These are phyloP conservation scores for Anastatus disparis DNA, from an alignment of 1,140 invertebrate species.

Conservation along the genomic window DNA sequence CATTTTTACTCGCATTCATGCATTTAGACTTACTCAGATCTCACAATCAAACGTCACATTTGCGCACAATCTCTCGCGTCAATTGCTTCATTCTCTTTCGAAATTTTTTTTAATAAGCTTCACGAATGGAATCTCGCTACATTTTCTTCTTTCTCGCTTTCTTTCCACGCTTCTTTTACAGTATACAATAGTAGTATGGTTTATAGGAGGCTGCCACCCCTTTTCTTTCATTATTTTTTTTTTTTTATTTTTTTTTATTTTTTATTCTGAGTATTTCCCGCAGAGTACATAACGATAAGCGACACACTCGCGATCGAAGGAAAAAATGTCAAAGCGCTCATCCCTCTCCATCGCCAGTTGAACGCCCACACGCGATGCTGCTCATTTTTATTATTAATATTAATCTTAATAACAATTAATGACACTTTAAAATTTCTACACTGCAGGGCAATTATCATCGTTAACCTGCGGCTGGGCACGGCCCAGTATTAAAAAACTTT, in stretches of 20 bases:
- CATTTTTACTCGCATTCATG: background rate
- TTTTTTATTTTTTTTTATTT: constrained; percentile 30
- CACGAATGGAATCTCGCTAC: constrained; percentile 42
- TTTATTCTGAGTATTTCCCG: constrained; percentile 58
- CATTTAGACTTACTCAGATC: constrained; percentile 27
- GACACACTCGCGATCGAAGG: constrained; percentile 40
- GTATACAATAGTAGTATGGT: constrained; percentile 56
- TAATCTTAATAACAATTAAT: constrained; percentile 64
- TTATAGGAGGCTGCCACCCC: constrained; percentile 53
- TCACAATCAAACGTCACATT: constrained; percentile 19
- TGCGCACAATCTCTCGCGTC: constrained; percentile 32
- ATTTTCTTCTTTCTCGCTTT: constrained; percentile 41
- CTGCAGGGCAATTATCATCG: constrained; percentile 53
- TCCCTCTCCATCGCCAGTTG: constrained; percentile 38
- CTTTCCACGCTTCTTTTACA: constrained; percentile 46
- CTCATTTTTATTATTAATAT: constrained; percentile 52
- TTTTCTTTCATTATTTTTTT: constrained; percentile 20
- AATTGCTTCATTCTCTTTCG: constrained; percentile 33
- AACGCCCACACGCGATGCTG: constrained; percentile 24
- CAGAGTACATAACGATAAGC: constrained; percentile 50
- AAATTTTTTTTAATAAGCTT: constrained; percentile 41
- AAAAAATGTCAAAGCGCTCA: constrained; percentile 38
- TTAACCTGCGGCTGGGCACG: constrained; percentile 54
- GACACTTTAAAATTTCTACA: constrained; percentile 65
- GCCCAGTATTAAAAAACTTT: constrained; percentile 54